A percentile compares a stretch with the other conserved stretches of the same genome.
These are phyloP conservation scores for Amphilophus citrinellus DNA, from an alignment of 2,113 vertebrate species.

Conservation along the genomic window DNA sequence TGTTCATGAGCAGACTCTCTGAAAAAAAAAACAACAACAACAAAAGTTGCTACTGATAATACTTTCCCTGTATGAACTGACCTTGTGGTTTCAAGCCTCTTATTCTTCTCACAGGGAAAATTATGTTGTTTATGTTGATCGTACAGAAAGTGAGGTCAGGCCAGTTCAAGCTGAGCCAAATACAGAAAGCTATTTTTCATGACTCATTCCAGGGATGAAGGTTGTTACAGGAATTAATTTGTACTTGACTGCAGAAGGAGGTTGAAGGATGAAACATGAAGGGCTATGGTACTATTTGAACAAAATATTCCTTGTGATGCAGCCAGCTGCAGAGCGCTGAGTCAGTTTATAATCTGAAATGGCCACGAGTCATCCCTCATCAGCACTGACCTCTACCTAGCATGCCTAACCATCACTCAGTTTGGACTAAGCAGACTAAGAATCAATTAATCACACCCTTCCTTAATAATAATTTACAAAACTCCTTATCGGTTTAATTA, in stretches of 20 bases:
- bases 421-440: not conserved
- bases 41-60: not conserved
- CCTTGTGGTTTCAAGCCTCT: constrained; percentile 8
- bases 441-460: not conserved
- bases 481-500: constrained; percentile 36
- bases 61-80: not conserved
- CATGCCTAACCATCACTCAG: not conserved
- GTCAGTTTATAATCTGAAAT: constrained; percentile 36
- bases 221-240: constrained; percentile 36
- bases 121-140: not conserved
- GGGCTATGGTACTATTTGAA: constrained; percentile 21
- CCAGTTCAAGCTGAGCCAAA: constrained; percentile 11
- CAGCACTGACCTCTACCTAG: not conserved
- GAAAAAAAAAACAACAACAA: constrained; percentile 4
- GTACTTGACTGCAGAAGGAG: constrained; percentile 18
- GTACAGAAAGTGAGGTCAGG: constrained; percentile 24
- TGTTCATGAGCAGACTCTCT: constrained; percentile 11
- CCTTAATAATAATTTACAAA: not conserved
- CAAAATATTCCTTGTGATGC: constrained; percentile 16
- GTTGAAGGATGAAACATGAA: constrained; percentile 28
- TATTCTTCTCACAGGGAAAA: constrained; percentile 23
- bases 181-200: constrained; percentile 25
- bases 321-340: constrained; percentile 21
- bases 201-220: constrained; percentile 47
- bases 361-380: constrained; percentile 32